Evolutionary conservation across 2,113 vertebrate species (phyloP), one percentile per base, ranked within the genome.

Genomic region (Bathybates hornii): DNA sequence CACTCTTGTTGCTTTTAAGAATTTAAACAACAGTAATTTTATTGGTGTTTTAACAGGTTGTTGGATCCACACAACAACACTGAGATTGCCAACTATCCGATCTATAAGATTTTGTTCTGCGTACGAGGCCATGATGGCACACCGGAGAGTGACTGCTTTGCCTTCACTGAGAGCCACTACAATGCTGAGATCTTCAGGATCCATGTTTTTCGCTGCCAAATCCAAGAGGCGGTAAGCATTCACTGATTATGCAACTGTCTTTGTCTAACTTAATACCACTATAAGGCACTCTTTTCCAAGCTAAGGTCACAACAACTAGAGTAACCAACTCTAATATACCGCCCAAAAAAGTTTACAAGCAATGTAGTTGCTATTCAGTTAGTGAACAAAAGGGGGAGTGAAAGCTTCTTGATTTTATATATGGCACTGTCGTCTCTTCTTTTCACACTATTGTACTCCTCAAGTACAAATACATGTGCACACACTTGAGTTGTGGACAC

Each of bases 71-170:
- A 98, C 85, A 97, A 96, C 32, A 97, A 97, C 87, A 97, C 97
- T 17, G 99, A 99, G 96, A 99, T 99, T 83, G 97, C 98, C 93
- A 99, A 98, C 96, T 99, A 99, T 84, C 99, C 99, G 14, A 99
- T 99, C 93, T 99, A 99, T 93, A 99, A 99, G 96, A 99, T 99
- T 89, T 97, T 99, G 83, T 99, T 99, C 94, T 99, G 99, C 89
- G 98, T 99, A 71, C 95, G 99, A 86, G 99, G 99, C 34, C 99
- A 99, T 12, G 98, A 99, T 43, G 97, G 98, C 34, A 99, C 98
- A 57, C 96, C 97, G 5, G 99, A 99, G 96, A 98, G 98, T 2
- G 99, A 99, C 96, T 99, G 99, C 95, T 99, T 99, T 89, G 98
- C 98, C 91, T 99, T 99, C 95, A 99, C 99, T 7, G 99, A 99